Evolutionary conservation across 2,113 vertebrate species (phyloP).

Genomic region (Nerophis lumbriciformis): DNA sequence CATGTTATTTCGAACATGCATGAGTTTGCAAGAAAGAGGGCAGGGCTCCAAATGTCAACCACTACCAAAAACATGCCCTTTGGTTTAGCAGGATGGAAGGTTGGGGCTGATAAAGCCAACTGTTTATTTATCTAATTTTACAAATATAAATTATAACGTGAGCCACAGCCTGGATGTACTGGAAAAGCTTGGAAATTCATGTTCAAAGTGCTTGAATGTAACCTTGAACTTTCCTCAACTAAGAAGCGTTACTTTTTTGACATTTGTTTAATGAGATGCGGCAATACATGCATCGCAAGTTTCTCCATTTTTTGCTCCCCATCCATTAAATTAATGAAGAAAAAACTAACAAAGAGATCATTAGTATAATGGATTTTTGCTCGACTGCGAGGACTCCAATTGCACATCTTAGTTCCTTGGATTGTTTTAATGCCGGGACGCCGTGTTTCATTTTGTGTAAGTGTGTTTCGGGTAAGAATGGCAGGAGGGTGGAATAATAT

Average conservation of each 20-base stretch:
- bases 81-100: constrained; percentile 40
- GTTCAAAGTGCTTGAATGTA: not conserved
- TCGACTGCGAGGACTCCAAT: constrained; percentile 14
- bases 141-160: too few relatives aligned
- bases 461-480: constrained; percentile 29
- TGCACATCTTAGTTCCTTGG: constrained; percentile 21
- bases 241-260: not conserved
- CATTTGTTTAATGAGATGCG: constrained; percentile 5
- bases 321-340: constrained; percentile 9
- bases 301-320: not conserved
- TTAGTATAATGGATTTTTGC: constrained; percentile 25
- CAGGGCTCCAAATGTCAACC: constrained; percentile 57
- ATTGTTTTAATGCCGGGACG: constrained; percentile 23
- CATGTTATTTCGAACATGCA: too few relatives aligned
- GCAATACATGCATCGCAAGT: not conserved
- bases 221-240: constrained; percentile 1
- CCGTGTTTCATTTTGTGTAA: constrained; percentile 20
- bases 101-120: constrained; percentile 39
- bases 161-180: not conserved
- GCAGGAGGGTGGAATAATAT: constrained; percentile 23
- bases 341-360: constrained; percentile 3
- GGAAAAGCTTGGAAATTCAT: not conserved
- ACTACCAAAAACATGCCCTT: constrained; percentile 53
- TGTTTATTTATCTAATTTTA: too few relatives aligned
- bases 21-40: constrained; percentile 29